phyloP scores from a whole-genome alignment of 2,113 vertebrate genomes.

The Chaetops frenatus region DNA sequence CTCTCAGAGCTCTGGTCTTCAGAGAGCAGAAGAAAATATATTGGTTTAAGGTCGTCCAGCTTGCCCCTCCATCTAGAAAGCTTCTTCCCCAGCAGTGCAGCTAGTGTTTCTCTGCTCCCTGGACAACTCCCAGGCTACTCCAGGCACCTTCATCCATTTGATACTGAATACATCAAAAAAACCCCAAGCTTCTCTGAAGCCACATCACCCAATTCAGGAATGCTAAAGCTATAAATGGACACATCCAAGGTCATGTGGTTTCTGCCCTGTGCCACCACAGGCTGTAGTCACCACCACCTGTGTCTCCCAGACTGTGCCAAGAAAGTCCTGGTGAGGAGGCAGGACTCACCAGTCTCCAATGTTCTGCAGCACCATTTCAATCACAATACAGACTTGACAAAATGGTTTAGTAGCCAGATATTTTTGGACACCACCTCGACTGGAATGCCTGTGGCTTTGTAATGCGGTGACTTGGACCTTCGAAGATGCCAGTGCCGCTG shows the following conservation, averaged over 20 bases:
- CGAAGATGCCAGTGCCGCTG: fast-evolving
- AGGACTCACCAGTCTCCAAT: not conserved
- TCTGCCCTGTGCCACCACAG: not conserved
- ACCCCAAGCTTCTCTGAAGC: not conserved
- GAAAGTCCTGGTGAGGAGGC: not conserved
- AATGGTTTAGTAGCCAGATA: not conserved
- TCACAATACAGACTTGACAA: not conserved
- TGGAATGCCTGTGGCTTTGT: not conserved
- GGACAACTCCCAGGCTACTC: not conserved
- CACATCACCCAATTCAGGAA: fast-evolving
- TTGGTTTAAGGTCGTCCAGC: not conserved
- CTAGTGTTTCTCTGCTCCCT: not conserved
- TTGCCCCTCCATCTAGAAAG: not conserved
- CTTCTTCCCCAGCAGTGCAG: not conserved
- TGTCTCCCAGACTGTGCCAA: no score
- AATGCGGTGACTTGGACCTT: not conserved
- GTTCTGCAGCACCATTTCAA: not conserved
- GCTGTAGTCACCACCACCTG: no score
- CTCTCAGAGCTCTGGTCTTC: not conserved
- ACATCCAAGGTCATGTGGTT: not conserved
- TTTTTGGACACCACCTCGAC: fast-evolving
- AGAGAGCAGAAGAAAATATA: not conserved
- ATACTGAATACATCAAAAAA: not conserved
- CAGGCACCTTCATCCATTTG: not conserved
- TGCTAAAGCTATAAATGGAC: not conserved